phyloP scores from a whole-genome alignment of 2,113 vertebrate species.

The Cyanoramphus novaezelandiae region DNA sequence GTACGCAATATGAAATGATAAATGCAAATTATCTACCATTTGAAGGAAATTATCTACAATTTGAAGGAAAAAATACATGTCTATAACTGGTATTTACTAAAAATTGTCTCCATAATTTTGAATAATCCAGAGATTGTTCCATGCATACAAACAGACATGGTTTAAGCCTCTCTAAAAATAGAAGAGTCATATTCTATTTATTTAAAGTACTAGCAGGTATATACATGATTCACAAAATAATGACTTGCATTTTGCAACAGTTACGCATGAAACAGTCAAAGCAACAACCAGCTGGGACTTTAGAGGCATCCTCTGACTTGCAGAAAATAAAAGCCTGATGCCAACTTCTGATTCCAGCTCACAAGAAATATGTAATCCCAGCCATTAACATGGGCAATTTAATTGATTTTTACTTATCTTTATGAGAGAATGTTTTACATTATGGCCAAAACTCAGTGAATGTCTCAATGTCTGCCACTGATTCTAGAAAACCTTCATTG shows the following conservation, averaged over 20 bases:
- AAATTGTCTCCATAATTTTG: background rate
- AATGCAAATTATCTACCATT: background rate
- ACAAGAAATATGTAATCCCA: background rate
- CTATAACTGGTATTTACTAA: background rate
- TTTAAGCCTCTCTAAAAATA: background rate
- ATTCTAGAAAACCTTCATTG: constrained; percentile 26
- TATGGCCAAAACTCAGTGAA: background rate
- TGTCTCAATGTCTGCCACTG: background rate
- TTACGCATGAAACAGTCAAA: background rate
- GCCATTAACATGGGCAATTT: background rate
- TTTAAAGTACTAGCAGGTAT: background rate
- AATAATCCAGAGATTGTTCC: background rate
- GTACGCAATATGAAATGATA: background rate
- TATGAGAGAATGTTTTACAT: background rate
- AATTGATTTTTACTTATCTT: background rate
- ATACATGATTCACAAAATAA: background rate
- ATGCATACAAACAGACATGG: background rate
- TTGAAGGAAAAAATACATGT: background rate
- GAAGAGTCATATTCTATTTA: background rate
- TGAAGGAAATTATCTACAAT: background rate
- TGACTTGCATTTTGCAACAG: background rate
- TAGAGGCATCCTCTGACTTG: background rate
- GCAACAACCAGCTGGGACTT: background rate
- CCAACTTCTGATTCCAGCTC: background rate
- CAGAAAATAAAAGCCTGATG: background rate